These are phyloP conservation scores for Cheirogaleus medius DNA, from an alignment of 2,113 vertebrate species.

Conservation along the genomic window DNA sequence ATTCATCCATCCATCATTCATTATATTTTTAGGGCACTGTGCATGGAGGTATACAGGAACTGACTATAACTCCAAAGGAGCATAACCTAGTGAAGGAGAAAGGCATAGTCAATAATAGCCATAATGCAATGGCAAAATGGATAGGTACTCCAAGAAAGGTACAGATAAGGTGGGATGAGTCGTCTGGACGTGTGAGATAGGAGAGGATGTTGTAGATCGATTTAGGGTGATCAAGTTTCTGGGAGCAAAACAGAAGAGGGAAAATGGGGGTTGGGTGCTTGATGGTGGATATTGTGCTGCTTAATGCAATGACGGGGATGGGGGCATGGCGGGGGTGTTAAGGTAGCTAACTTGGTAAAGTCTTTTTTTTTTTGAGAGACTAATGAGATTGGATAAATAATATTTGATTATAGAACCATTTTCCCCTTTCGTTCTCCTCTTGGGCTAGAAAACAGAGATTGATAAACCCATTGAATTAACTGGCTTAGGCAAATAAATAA, in stretches of 20 bases:
- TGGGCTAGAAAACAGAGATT: neutral
- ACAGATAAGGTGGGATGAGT: neutral
- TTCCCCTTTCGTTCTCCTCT: constrained; percentile 7
- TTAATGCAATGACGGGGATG: neutral
- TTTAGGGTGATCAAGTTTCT: neutral
- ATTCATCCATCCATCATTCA: neutral
- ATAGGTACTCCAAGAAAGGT: neutral
- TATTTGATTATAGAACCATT: neutral
- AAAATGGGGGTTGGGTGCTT: neutral
- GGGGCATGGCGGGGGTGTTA: too few relatives aligned
- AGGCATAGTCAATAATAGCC: neutral
- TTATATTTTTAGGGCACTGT: neutral
- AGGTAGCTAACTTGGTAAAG: neutral
- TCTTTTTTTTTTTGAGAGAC: neutral
- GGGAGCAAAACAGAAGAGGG: neutral
- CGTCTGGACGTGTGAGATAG: neutral
- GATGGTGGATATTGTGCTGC: neutral
- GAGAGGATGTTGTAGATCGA: neutral
- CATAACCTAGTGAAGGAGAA: neutral
- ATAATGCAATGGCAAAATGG: neutral
- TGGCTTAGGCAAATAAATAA: neutral
- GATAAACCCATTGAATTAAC: neutral
- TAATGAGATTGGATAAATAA: neutral
- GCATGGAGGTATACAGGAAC: neutral
- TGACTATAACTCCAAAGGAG: neutral